Base-by-base conservation (phyloP, 1,140 invertebrate genomes). In the Mya arenaria region DNA sequence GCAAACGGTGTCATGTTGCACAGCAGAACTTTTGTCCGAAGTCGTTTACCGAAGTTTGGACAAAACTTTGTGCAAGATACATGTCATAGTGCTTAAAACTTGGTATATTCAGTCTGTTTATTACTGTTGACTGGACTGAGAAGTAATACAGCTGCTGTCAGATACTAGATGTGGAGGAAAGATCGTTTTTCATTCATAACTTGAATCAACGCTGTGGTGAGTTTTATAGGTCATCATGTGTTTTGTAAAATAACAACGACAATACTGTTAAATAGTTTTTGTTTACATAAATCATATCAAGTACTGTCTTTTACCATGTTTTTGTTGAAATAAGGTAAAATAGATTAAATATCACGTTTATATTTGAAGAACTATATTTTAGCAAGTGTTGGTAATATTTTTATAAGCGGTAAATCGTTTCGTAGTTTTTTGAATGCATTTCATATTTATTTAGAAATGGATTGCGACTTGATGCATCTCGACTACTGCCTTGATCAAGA, bases 31-130 rank as follows among this genome's bases (percentile, higher is more conserved):
- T 19, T 77, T 65, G 74, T 77, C 74, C 74, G 74, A 77, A 78
- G 75, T 78, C 75, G 75, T 41, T 13, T 36, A 41, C 62, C 75
- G 75, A 78, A 78, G 75, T 78, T 78, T 78, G 75, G 75, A 58
- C 75, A 66, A 34, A 75, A 62, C 58, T 75, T 75, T 62, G 32
- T 48, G 56, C 36, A 75, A 37, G 41, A 55, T 36, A 17, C 36
- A 4, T n/a, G 13, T 37, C 15, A 19, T 8, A 36, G 3, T 23
- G 23, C 10, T 1, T 4, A 6, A 37, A 23, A 39, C 10, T 6
- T 60, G 41, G 17, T 10, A 25, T 3, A 28, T 28, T 2, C n/a
- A 48, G 6, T 69, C 15, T 5, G 28, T 37, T 6, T 28, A 48
- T 19, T 69, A 15, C 17, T 48, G 41, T 23, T 6, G 6, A 37